These are phyloP conservation scores for Ellobius talpinus DNA, from an alignment of 2,113 vertebrate species.

Conservation along the genomic window DNA sequence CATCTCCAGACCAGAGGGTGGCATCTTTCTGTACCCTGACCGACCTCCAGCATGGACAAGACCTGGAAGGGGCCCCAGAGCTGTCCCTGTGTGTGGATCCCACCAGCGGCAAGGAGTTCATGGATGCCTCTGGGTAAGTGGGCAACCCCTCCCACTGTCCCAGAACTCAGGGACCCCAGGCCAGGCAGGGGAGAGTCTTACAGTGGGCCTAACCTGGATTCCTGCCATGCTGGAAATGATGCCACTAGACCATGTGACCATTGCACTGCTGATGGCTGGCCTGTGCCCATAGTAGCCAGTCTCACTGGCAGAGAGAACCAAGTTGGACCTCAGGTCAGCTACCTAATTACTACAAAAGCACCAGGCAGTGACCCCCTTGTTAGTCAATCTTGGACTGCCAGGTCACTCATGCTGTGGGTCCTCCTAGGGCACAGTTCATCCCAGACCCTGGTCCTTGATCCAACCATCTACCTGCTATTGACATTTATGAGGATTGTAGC, in stretches of 20 bases:
- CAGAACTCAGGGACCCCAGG: neutral
- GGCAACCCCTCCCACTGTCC: neutral
- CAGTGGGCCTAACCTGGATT: neutral
- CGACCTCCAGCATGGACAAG: slow-evolving; percentile 92
- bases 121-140: slow-evolving; percentile 88
- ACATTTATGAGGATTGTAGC: accelerated
- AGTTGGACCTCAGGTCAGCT: neutral
- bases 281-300: neutral
- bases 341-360: neutral
- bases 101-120: slow-evolving; percentile 90
- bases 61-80: slow-evolving; percentile 91
- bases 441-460: neutral
- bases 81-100: slow-evolving; percentile 91
- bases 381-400: neutral
- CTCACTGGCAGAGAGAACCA: neutral
- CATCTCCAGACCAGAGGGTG: slow-evolving; percentile 93
- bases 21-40: slow-evolving; percentile 96
- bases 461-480: neutral
- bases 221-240: neutral
- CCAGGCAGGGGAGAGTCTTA: too few relatives aligned
- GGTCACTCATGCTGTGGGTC: neutral
- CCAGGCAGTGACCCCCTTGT: neutral
- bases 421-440: neutral
- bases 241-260: accelerated
- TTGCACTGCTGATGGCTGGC: neutral